phyloP scores from a whole-genome alignment of 2,888 invertebrate genomes.

The Thecophora atra region DNA sequence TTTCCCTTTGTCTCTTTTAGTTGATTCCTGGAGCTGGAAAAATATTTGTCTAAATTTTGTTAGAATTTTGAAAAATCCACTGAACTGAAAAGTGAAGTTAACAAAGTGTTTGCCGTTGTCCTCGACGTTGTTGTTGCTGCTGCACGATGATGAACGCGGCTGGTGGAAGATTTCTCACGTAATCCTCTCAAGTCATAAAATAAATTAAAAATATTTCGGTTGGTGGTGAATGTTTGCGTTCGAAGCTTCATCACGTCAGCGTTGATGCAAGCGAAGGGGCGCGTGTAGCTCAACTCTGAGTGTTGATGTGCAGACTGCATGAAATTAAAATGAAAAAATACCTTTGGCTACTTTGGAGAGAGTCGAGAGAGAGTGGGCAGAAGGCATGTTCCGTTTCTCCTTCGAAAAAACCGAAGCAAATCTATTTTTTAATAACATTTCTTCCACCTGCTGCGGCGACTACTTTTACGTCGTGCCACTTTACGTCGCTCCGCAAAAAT shows the following conservation, averaged over 20 bases:
- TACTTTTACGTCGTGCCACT: no score
- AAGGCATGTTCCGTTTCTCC: background rate
- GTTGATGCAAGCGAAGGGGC: background rate
- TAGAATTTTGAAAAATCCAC: background rate
- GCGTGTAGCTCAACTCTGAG: background rate
- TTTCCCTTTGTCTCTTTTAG: background rate
- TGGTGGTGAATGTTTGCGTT: background rate
- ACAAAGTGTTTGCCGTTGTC: background rate
- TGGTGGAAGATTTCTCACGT: constrained; percentile 23
- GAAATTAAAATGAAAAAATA: constrained; percentile 24
- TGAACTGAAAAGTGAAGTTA: background rate
- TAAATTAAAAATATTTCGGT: constrained; percentile 13
- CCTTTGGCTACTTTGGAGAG: background rate
- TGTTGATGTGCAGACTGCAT: constrained; percentile 26
- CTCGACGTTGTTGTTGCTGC: no score
- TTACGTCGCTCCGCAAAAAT: no score
- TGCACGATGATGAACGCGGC: background rate
- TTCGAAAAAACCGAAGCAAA: background rate
- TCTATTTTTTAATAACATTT: no score
- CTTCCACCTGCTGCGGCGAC: no score
- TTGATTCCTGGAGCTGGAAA: background rate
- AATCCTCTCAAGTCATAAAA: constrained; percentile 30
- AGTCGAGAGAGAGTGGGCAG: no score
- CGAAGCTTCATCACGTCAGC: background rate
- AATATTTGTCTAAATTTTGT: background rate